Base-by-base conservation (phyloP, 1,140 invertebrate genomes). In the Portunus trituberculatus region DNA sequence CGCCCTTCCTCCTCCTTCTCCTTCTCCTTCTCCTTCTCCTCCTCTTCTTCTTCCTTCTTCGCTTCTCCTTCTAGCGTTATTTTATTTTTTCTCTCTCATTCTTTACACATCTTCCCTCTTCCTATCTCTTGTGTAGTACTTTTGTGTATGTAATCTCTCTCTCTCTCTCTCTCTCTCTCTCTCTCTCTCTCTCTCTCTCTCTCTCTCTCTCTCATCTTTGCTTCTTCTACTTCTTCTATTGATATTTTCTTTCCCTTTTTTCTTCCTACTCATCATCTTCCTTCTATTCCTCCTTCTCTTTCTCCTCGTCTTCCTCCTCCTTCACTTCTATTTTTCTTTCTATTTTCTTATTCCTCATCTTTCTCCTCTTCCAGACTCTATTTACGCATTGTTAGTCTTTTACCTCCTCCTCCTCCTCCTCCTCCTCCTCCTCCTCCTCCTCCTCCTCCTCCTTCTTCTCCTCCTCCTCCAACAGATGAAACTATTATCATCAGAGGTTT, bases 341-440 rank as follows among this genome's bases (percentile, higher is more conserved):
- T 39, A 2, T 59, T 20, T 20, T 59, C 52, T 59, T 39, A 39
- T 39, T 59, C 52, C 52, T 59, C 52, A 12, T 59, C 52, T 20
- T 59, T 10, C 52, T 59, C 52, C 52, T 59, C 67, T 20, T 76
- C 67, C 67, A 59, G 12, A 12, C 52, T 59, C 52, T 20, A 59
- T 59, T 59, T 59, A 59, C 52, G 10, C 52, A 59, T 59, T 59
- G 20, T 59, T 59, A 16, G 52, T 76, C 67, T n/a, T 76, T n/a
- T n/a, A n/a, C 67, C 67, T n/a, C 67, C 67, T 76, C 67, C 67
- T 76, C 67, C 67, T 76, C 67, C 67, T 76, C 67, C 67, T 76
- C 67, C 67, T 76, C 67, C 20, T 76, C 16, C 25, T 76, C 67
- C 59, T 76, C 59, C 20, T 14, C 20, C 59, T 76, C 59, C 59